Percentiles rank a stretch among this genome's conserved stretches.
These are phyloP conservation scores for Drosophila bifasciata DNA, from an alignment of 1,140 invertebrate species.

Conservation along the genomic window DNA sequence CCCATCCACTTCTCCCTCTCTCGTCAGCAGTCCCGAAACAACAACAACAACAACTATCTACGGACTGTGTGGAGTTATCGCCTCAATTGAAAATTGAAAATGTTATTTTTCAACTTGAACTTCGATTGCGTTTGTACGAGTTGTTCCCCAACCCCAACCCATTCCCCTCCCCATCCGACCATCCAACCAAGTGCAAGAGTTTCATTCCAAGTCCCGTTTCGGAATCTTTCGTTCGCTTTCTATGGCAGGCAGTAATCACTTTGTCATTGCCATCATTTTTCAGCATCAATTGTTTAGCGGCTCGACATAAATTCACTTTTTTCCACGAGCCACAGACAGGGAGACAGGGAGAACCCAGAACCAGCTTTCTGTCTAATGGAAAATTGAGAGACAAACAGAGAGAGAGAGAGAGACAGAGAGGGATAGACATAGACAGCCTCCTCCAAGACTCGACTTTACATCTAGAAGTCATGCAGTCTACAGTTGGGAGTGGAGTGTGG, in stretches of 20 bases:
- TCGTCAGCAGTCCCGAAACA: neutral
- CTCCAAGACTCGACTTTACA: constrained; percentile 8
- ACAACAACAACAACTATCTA: no score
- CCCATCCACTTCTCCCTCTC: no score
- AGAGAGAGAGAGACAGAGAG: neutral
- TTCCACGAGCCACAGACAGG: constrained; percentile 7
- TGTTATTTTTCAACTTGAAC: constrained; percentile 70
- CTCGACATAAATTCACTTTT: constrained; percentile 73
- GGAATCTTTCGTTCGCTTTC: constrained; percentile 46
- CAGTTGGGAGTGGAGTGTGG: constrained; percentile 37
- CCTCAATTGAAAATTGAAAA: constrained; percentile 61
- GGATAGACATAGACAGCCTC: no score
- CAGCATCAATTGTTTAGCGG: constrained; percentile 73
- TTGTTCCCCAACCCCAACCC: neutral
- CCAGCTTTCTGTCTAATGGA: constrained; percentile 59
- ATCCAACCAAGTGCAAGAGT: neutral
- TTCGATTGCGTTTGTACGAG: constrained; percentile 60
- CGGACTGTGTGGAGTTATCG: constrained; percentile 11
- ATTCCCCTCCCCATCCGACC: no score
- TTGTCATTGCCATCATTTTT: constrained; percentile 81
- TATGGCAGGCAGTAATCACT: constrained; percentile 68
- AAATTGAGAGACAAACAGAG: constrained; percentile 68
- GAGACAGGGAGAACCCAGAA: constrained; percentile 8
- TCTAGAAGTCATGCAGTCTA: constrained; percentile 19
- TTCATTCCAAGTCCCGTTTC: constrained; percentile 14